Percentiles rank a stretch among this genome's conserved stretches.
phyloP scores from a whole-genome alignment of 2,797 vertebrate species.

The Sebastes kiyomatsui region DNA sequence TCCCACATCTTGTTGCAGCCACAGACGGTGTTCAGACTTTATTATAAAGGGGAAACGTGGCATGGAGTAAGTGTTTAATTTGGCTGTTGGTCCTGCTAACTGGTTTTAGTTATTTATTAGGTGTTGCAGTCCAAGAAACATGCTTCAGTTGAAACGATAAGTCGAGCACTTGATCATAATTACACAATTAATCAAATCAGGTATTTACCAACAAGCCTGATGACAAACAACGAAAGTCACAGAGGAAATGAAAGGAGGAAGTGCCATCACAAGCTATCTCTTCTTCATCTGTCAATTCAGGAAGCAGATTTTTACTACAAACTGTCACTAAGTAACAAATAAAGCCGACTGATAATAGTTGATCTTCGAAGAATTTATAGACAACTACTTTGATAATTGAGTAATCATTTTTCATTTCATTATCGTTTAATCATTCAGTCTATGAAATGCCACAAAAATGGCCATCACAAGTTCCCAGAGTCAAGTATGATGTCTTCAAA shows the following conservation, averaged over 20 bases:
- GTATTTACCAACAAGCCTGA: neutral
- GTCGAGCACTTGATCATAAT: neutral
- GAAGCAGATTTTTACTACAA: neutral
- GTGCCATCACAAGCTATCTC: neutral
- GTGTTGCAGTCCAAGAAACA: neutral
- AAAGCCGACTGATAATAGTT: neutral
- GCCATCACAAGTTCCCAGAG: neutral
- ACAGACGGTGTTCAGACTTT: slow-evolving; percentile 54
- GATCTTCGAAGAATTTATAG: rapidly evolving
- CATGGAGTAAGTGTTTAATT: slow-evolving; percentile 58
- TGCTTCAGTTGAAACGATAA: neutral
- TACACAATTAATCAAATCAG: neutral
- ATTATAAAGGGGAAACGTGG: slow-evolving; percentile 51
- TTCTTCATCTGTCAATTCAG: neutral
- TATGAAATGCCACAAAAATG: neutral
- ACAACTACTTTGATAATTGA: neutral
- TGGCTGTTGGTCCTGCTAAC: slow-evolving; percentile 44
- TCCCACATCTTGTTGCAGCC: slow-evolving; percentile 68
- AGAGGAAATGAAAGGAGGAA: slow-evolving; percentile 21
- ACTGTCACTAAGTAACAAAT: neutral
- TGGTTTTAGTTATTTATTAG: slow-evolving; percentile 38
- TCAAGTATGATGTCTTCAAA: neutral
- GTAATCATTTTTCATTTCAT: neutral
- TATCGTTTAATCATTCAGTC: neutral
- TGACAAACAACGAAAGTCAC: neutral